Evolutionary conservation across 2,113 vertebrate species (phyloP).

Genomic region (Empidonax traillii): DNA sequence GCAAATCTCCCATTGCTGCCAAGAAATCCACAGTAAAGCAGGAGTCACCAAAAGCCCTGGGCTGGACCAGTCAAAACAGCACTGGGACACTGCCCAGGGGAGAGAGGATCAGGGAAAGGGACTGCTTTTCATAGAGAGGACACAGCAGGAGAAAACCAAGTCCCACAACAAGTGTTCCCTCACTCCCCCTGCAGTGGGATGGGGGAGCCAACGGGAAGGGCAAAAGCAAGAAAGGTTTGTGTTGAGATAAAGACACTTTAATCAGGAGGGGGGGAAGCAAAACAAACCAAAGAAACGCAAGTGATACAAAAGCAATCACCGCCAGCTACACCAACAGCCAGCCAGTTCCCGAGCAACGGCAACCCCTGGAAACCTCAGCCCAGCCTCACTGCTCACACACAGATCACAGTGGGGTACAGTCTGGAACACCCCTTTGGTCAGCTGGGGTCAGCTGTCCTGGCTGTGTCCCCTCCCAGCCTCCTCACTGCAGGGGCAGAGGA

Average conservation of each 20-base stretch:
- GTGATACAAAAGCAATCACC: background rate
- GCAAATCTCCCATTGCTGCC: background rate
- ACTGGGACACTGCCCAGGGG: background rate
- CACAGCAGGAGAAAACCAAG: background rate
- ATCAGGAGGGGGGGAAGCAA: background rate
- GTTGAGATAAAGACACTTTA: background rate
- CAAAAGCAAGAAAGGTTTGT: background rate
- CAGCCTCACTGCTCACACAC: background rate
- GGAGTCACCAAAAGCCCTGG: background rate
- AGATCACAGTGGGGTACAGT: no score
- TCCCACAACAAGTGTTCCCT: background rate
- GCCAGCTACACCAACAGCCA: background rate
- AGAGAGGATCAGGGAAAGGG: background rate
- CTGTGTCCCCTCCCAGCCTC: background rate
- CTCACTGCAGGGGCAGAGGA: background rate
- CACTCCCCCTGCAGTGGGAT: background rate
- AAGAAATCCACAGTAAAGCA: background rate
- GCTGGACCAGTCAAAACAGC: background rate
- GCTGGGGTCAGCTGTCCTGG: background rate
- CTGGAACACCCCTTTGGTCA: fast-evolving
- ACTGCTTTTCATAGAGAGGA: background rate
- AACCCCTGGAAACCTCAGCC: background rate
- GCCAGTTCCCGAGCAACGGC: background rate
- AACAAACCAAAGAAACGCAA: background rate
- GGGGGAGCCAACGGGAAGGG: background rate